These are phyloP conservation scores for Cerastis rubricosa DNA, from an alignment of 2,888 invertebrate species.

Conservation along the genomic window DNA sequence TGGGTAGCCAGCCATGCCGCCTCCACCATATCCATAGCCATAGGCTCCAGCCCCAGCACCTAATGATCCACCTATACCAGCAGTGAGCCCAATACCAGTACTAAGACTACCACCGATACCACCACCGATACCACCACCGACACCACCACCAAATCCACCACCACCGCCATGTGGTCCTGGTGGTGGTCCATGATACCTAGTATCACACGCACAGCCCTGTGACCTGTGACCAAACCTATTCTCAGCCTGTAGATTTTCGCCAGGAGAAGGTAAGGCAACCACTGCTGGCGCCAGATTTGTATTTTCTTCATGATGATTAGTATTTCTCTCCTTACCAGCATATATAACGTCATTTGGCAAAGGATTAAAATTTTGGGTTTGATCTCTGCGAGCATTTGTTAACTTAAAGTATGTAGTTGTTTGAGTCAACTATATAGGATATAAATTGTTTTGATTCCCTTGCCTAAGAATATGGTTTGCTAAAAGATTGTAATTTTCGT, in stretches of 20 bases:
- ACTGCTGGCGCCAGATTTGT: not conserved
- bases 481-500: slow-evolving; percentile 3
- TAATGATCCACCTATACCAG: slow-evolving; percentile 12
- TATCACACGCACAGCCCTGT: too few species aligned
- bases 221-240: slow-evolving; percentile 5
- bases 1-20: not conserved
- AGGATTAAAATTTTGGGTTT: too few species aligned
- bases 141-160: slow-evolving; percentile 3
- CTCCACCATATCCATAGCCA: slow-evolving; percentile 16
- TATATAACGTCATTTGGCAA: too few species aligned
- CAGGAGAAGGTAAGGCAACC: not conserved
- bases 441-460: not conserved
- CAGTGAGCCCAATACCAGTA: slow-evolving; percentile 14
- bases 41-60: slow-evolving; percentile 6
- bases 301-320: not conserved
- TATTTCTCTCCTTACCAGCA: too few species aligned
- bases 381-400: not conserved
- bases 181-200: not conserved
- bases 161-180: not conserved
- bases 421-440: not conserved
- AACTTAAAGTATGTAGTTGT: not conserved
- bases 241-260: slow-evolving; percentile 7
- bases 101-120: slow-evolving; percentile 4
- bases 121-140: not conserved
- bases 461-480: not conserved